Evolutionary conservation across 1,140 invertebrate species (phyloP).

Genomic region (Dinothrombium tinctorium): DNA sequence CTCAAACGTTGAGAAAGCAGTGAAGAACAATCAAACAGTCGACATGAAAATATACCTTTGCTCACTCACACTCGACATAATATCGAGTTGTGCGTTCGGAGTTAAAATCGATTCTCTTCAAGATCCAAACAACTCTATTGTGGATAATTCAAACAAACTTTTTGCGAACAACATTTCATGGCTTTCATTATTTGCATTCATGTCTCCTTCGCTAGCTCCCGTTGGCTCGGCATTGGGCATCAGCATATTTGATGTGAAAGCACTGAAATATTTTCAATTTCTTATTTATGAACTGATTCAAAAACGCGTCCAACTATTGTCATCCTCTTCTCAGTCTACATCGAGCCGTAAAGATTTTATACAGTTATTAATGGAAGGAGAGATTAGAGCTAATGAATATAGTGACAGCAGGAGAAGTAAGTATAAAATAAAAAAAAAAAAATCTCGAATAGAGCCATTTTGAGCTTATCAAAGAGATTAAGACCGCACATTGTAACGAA

Average conservation of each 20-base stretch:
- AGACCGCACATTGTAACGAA: too few species aligned
- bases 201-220: neutral
- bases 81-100: slow-evolving; percentile 32
- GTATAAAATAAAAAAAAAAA: too few species aligned
- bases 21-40: slow-evolving; percentile 1
- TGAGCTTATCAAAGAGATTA: too few species aligned
- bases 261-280: slow-evolving; percentile 7
- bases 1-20: neutral
- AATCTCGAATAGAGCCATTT: too few species aligned
- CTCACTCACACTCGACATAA: slow-evolving; percentile 32
- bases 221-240: slow-evolving; percentile 2
- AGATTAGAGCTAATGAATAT: too few species aligned
- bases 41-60: slow-evolving; percentile 5
- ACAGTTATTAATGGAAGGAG: slow-evolving; percentile 8
- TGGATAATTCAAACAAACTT: slow-evolving; percentile 16
- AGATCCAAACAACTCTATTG: slow-evolving; percentile 22
- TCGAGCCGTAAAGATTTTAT: slow-evolving; percentile 5
- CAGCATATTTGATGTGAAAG: neutral
- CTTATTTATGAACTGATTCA: slow-evolving; percentile 7
- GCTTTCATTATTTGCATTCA: neutral
- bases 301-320: slow-evolving; percentile 5
- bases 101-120: slow-evolving; percentile 28
- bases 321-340: too few species aligned
- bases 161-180: slow-evolving; percentile 11
- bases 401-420: too few species aligned